phyloP scores from a whole-genome alignment of 1,140 invertebrate species.

The Heterodera carotae region DNA sequence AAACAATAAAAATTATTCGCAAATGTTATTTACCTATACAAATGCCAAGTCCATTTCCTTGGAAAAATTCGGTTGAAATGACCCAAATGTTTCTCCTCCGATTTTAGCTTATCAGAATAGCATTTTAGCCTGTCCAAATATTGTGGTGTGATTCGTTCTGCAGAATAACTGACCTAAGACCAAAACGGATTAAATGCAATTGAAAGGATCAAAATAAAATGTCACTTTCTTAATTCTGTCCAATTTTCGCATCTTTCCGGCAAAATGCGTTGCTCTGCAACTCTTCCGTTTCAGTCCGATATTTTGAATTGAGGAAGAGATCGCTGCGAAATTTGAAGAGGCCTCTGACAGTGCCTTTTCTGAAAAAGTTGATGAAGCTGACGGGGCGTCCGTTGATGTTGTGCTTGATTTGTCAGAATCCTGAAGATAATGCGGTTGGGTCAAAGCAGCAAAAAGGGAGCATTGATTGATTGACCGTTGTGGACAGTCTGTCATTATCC shows the following conservation, averaged over 20 bases:
- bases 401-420: not conserved
- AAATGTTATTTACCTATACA: constrained; percentile 49
- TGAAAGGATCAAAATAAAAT: not conserved
- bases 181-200: not conserved
- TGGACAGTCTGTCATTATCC: not conserved
- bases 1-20: no score
- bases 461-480: not conserved
- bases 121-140: constrained; percentile 64
- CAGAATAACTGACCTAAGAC: constrained; percentile 29
- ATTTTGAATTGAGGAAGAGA: not conserved
- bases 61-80: constrained; percentile 91
- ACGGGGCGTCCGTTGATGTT: not conserved
- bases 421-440: not conserved
- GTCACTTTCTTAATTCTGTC: constrained; percentile 17
- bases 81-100: constrained; percentile 80
- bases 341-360: no score
- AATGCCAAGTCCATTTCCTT: constrained; percentile 72
- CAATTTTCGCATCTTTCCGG: constrained; percentile 5
- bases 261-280: not conserved
- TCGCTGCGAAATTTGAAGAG: not conserved
- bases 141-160: constrained; percentile 29
- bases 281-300: constrained; percentile 10
- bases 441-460: no score
- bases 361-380: constrained; percentile 20
- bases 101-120: constrained; percentile 75